phyloP scores from a whole-genome alignment of 2,797 vertebrate species.

The Passerculus sandwichensis region DNA sequence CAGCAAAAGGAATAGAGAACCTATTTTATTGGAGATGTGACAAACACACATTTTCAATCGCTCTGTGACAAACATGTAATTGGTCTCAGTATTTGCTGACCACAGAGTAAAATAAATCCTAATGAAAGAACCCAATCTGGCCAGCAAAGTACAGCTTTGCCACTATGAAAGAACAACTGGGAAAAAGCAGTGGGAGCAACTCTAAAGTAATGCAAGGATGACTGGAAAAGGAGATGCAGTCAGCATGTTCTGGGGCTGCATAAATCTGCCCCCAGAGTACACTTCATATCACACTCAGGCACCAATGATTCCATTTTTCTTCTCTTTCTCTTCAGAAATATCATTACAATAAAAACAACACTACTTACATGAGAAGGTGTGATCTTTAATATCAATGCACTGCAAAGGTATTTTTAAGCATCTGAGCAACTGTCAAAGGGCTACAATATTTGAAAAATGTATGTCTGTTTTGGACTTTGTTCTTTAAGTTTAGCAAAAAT shows the following conservation, averaged over 20 bases:
- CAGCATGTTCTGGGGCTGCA: background rate
- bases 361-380: background rate
- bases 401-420: background rate
- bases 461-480: background rate
- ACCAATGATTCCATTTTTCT: background rate
- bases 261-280: background rate
- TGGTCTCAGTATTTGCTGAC: constrained; percentile 27
- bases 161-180: background rate
- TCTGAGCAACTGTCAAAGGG: background rate
- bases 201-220: background rate
- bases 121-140: background rate
- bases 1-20: constrained; percentile 52
- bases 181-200: background rate
- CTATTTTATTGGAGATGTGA: constrained; percentile 46
- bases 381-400: background rate
- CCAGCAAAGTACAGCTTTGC: constrained; percentile 9
- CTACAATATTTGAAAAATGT: background rate
- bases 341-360: background rate
- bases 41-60: constrained; percentile 42
- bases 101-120: constrained; percentile 36
- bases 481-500: background rate
- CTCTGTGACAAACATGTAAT: constrained; percentile 44
- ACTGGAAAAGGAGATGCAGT: background rate
- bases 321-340: background rate
- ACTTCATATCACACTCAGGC: background rate